Conservation (phyloP, 2,113 vertebrate genomes). For the Pachyramphus minor region DNA sequence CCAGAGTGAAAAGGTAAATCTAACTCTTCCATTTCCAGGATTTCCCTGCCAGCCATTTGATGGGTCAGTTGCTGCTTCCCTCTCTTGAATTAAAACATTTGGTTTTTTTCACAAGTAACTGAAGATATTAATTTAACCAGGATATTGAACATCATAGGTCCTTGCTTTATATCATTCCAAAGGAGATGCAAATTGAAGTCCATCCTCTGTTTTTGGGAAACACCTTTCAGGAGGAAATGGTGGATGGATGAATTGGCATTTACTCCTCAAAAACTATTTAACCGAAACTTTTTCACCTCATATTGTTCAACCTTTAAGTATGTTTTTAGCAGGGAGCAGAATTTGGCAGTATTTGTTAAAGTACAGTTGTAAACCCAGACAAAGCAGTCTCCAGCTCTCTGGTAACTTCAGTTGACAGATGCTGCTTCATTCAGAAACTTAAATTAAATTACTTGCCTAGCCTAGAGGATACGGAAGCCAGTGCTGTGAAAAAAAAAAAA, state of each 20-base stretch:
- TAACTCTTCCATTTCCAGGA: background rate
- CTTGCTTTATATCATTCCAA: background rate
- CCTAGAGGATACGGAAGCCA: background rate
- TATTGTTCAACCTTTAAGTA: background rate
- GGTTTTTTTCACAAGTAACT: background rate
- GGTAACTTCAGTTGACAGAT: background rate
- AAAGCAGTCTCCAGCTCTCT: background rate
- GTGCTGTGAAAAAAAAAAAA: conserved; percentile 33
- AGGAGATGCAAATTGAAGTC: background rate
- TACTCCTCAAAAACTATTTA: background rate
- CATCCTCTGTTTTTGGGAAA: background rate
- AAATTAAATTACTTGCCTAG: background rate
- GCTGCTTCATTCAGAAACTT: background rate
- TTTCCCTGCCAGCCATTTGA: background rate
- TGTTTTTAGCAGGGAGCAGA: background rate
- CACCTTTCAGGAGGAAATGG: background rate
- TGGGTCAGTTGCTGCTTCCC: background rate
- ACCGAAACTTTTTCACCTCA: background rate
- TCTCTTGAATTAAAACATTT: background rate
- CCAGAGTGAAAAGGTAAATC: background rate
- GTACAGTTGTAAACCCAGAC: background rate
- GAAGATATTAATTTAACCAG: background rate
- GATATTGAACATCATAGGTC: background rate
- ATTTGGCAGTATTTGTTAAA: background rate
- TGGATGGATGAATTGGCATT: background rate